These are phyloP conservation scores for Chymomyza amoena DNA, from an alignment of 2,888 invertebrate species.

Conservation along the genomic window DNA sequence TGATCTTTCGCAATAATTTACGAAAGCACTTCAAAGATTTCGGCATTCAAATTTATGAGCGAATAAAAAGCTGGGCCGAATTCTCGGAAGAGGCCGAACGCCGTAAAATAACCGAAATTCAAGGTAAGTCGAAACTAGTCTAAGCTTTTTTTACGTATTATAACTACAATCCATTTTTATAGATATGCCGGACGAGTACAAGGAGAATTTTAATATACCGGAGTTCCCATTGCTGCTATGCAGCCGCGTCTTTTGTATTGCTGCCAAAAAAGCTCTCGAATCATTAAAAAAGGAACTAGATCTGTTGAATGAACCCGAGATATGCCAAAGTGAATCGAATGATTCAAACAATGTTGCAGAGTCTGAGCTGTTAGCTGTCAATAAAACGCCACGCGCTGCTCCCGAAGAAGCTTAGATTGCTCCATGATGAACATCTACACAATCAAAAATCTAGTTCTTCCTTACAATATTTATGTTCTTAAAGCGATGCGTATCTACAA, in stretches of 20 bases:
- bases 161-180: background rate
- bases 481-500: constrained; percentile 56
- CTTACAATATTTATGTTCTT: constrained; percentile 40
- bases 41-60: constrained; percentile 81
- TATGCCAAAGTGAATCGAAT: background rate
- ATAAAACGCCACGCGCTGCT: constrained; percentile 57
- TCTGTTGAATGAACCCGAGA: constrained; percentile 27
- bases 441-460: constrained; percentile 3
- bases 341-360: background rate
- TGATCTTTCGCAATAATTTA: constrained; percentile 89
- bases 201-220: constrained; percentile 80
- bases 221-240: constrained; percentile 95
- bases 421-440: background rate
- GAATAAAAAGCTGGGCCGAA: constrained; percentile 86
- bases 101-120: constrained; percentile 34
- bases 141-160: background rate
- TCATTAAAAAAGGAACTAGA: constrained; percentile 79
- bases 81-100: constrained; percentile 80
- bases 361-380: too few relatives aligned
- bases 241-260: constrained; percentile 94
- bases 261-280: constrained; percentile 82
- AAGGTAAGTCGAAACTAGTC: constrained; percentile 33
- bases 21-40: constrained; percentile 83
- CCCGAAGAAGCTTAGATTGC: constrained; percentile 51
- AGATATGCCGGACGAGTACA: constrained; percentile 53